These are phyloP conservation scores for Phoeniculus purpureus DNA, from an alignment of 2,797 vertebrate genomes.

Conservation along the genomic window DNA sequence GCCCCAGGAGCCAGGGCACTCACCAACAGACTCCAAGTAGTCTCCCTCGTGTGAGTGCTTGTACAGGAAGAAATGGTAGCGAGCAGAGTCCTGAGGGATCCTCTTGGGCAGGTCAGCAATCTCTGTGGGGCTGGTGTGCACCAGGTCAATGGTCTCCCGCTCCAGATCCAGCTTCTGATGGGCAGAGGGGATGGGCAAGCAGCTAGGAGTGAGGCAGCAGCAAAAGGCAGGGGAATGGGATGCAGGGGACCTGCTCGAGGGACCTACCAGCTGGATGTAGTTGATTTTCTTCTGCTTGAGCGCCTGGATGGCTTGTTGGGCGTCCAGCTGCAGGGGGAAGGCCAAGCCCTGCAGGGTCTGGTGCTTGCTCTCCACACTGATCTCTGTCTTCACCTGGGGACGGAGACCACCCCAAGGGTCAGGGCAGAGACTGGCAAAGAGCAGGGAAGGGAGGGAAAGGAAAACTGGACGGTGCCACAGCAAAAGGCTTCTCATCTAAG, in stretches of 20 bases:
- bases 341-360: constrained; percentile 93
- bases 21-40: constrained; percentile 92
- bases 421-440: neutral
- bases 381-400: constrained; percentile 91
- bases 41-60: constrained; percentile 95
- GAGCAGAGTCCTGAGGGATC: constrained; percentile 90
- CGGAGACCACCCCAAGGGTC: neutral
- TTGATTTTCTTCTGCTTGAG: constrained; percentile 92
- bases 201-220: neutral
- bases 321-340: constrained; percentile 92
- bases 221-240: fast-evolving
- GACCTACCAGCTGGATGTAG: constrained; percentile 95
- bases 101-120: constrained; percentile 88
- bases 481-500: neutral
- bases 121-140: constrained; percentile 93
- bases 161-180: constrained; percentile 89
- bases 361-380: constrained; percentile 93
- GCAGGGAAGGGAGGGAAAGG: neutral
- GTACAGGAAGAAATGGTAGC: constrained; percentile 97
- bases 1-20: constrained; percentile 34
- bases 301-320: constrained; percentile 89
- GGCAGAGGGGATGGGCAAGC: neutral
- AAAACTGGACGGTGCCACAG: neutral
- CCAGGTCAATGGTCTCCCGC: constrained; percentile 93
- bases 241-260: fast-evolving